Evolutionary conservation across 2,797 vertebrate genomes (phyloP).

Genomic region (Sebastiscus albofasciatus): DNA sequence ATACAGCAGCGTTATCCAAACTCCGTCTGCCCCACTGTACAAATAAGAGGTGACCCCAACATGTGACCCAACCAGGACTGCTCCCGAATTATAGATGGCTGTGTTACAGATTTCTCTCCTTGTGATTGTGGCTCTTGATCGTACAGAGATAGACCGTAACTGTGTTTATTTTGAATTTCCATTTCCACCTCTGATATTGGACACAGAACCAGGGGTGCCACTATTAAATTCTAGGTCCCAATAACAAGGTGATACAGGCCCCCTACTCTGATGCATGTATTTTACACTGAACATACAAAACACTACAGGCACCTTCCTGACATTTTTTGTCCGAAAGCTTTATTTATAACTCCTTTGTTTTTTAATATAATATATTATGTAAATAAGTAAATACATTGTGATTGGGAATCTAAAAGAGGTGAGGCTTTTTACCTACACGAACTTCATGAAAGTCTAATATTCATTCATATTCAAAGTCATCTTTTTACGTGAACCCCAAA

Average conservation of each 20-base stretch:
- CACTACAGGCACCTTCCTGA: background rate
- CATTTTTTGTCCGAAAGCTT: background rate
- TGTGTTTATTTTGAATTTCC: conserved; percentile 24
- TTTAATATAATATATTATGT: too few relatives aligned
- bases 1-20: conserved; percentile 44
- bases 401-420: background rate
- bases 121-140: conserved; percentile 3
- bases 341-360: background rate
- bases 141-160: conserved; percentile 21
- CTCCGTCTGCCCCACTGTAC: conserved; percentile 25
- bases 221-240: background rate
- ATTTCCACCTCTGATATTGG: conserved; percentile 7
- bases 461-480: background rate
- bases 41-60: conserved; percentile 53
- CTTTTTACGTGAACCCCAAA: background rate
- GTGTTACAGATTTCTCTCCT: conserved; percentile 9
- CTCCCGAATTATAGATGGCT: conserved; percentile 57
- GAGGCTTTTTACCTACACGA: background rate
- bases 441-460: background rate
- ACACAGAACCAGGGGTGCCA: background rate
- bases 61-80: conserved; percentile 36
- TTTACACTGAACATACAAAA: background rate
- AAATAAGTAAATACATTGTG: background rate
- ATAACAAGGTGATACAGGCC: background rate
- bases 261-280: background rate